Conservation (phyloP, 2,888 invertebrate species). For the Saturnia pavonia region DNA sequence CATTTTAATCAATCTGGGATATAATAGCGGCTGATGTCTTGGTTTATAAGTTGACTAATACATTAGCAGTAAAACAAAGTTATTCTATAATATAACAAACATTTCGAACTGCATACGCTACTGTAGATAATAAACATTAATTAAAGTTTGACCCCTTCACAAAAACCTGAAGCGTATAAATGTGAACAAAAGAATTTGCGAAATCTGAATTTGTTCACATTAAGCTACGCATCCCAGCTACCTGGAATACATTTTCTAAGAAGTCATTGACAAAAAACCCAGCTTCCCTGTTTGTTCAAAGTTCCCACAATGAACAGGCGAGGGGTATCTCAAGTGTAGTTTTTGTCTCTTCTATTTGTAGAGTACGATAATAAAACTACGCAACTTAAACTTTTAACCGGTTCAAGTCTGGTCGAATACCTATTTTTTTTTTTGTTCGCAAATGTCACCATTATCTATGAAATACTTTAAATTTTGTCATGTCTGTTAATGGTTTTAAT, state of each 20-base stretch:
- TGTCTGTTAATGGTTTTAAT: background rate
- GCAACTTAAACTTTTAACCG: conserved; percentile 36
- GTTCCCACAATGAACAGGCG: conserved; percentile 73
- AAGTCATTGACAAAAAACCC: conserved; percentile 60
- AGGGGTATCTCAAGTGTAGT: conserved; percentile 74
- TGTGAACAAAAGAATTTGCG: conserved; percentile 34
- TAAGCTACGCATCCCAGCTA: conserved; percentile 56
- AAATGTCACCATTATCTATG: background rate
- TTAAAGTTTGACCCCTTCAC: background rate
- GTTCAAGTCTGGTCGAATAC: background rate
- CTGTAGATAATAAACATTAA: background rate
- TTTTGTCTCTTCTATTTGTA: conserved; percentile 75
- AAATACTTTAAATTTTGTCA: background rate
- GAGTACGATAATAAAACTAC: conserved; percentile 66
- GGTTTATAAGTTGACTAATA: background rate
- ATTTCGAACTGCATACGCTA: background rate
- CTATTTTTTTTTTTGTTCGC: background rate
- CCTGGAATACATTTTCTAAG: conserved; percentile 68
- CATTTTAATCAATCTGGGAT: background rate
- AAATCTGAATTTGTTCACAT: conserved; percentile 31
- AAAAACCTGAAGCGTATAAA: background rate
- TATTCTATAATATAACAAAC: background rate
- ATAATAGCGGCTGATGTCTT: background rate
- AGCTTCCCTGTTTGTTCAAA: conserved; percentile 61
- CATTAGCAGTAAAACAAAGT: background rate